Evolutionary conservation across 1,140 invertebrate genomes (phyloP).

Genomic region (Leptopilina clavipes): DNA sequence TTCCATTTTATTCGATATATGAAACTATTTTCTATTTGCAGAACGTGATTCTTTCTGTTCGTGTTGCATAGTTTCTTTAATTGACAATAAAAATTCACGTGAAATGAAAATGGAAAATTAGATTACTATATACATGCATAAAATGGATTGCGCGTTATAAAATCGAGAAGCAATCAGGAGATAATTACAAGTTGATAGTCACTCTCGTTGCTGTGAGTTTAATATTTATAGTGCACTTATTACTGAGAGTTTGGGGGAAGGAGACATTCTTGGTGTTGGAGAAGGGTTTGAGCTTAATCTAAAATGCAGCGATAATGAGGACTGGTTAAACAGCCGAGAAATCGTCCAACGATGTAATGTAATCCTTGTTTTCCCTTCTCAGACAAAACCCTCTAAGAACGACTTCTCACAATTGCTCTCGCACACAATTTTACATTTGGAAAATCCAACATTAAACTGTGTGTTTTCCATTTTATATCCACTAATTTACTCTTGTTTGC

Average conservation of each 20-base stretch:
- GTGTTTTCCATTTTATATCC: too few relatives aligned
- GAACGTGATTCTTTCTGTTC: too few relatives aligned
- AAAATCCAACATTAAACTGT: too few relatives aligned
- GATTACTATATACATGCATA: neutral
- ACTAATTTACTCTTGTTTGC: too few relatives aligned
- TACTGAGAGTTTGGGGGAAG: conserved; percentile 10
- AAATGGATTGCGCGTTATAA: neutral
- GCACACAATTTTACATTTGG: neutral
- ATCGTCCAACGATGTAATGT: conserved; percentile 43
- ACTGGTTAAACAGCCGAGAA: conserved; percentile 58
- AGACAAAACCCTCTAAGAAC: neutral
- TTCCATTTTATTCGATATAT: too few relatives aligned
- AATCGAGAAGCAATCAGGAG: neutral
- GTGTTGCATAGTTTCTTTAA: too few relatives aligned
- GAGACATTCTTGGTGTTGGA: conserved; percentile 40
- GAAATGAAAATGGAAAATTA: conserved; percentile 14
- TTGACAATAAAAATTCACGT: neutral
- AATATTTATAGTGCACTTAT: conserved; percentile 28
- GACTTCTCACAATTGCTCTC: neutral
- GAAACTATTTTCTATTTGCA: too few relatives aligned
- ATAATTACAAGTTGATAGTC: conserved; percentile 28
- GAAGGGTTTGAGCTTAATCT: conserved; percentile 52
- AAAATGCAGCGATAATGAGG: conserved; percentile 68
- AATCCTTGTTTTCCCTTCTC: conserved; percentile 36
- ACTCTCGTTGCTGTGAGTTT: neutral